Evolutionary conservation across 2,888 invertebrate genomes (phyloP).

Genomic region (Drosophila parthenogenetica): DNA sequence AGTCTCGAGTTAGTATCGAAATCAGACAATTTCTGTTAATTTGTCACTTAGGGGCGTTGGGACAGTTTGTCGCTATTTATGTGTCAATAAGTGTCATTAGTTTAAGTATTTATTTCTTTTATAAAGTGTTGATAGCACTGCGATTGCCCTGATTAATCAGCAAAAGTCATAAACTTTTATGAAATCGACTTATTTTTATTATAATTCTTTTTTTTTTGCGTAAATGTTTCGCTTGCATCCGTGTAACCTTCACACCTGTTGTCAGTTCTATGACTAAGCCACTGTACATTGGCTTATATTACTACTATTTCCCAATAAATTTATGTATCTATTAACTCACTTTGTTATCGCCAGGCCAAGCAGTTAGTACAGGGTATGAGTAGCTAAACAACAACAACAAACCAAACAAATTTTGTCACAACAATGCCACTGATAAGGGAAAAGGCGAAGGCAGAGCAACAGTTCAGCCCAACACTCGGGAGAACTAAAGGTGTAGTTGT

Average conservation of each 20-base stretch:
- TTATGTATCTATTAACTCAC: slow-evolving; percentile 39
- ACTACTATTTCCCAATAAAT: slow-evolving; percentile 52
- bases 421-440: slow-evolving; percentile 51
- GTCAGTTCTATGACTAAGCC: slow-evolving; percentile 54
- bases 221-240: background rate
- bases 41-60: slow-evolving; percentile 18
- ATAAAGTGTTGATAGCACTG: slow-evolving; percentile 10
- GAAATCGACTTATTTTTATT: background rate
- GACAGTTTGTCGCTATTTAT: slow-evolving; percentile 21
- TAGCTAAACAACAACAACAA: slow-evolving; percentile 28
- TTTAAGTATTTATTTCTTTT: background rate
- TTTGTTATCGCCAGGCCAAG: slow-evolving; percentile 52
- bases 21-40: background rate
- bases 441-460: slow-evolving; percentile 26
- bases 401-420: slow-evolving; percentile 68
- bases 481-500: background rate
- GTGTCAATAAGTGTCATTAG: slow-evolving; percentile 40
- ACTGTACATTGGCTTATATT: slow-evolving; percentile 15
- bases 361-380: slow-evolving; percentile 31
- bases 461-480: slow-evolving; percentile 12
- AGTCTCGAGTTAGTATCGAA: slow-evolving; percentile 82
- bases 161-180: background rate
- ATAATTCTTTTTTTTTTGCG: no score
- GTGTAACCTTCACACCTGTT: slow-evolving; percentile 51
- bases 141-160: slow-evolving; percentile 19